Base-by-base conservation (phyloP, 2,113 vertebrate species). In the Myotis brandtii region DNA sequence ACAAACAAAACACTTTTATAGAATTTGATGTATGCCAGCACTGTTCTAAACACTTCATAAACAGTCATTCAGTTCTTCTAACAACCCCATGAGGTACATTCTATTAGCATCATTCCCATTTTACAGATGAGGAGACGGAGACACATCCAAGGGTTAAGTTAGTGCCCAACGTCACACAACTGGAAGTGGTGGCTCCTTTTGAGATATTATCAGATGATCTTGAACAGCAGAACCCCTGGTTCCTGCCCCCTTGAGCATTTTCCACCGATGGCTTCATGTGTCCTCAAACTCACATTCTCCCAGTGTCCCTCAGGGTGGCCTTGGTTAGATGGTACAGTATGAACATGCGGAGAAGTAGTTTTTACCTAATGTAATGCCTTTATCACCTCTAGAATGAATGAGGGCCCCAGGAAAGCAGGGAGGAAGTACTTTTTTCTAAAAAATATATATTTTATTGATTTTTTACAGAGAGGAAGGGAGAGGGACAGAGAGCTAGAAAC, bases 111-210 rank as follows among this genome's bases (percentile, higher is more conserved):
- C 21, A 77, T 43, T 48, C 37, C 37, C 54, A 18, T 85, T 89
- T 62, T 87, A 77, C 8, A 56, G 50, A 66, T 9, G 52, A 87
- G 67, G 64, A 91, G 66, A 72, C 17, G 6, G 64, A 96, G 56
- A 25, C 30, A 48, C 21, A 43, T 18, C 10, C 66, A 86, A 43
- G 17, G 17, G 48, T 86, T 67, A 81, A 81, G 48, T 32, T 14
- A 4, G 8, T 43, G 25, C 50, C 54, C 37, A 83, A 77, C 32
- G 46, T 54, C 76, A 50, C 5, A 27, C 9, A 91, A 17, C 30
- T 66, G 9, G 75, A 77, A 52, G 32, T 13, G 25, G 43, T 43
- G 20, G 34, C 25, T 16, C 13, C 4, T 37, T 0, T 0, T 48
- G 34, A 64, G 62, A 10, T 89, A 37, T 12, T 62, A 32, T 76